Evolutionary conservation across 2,113 vertebrate species (phyloP), one percentile per base, ranked within the genome.

Genomic region (Apteryx mantelli): DNA sequence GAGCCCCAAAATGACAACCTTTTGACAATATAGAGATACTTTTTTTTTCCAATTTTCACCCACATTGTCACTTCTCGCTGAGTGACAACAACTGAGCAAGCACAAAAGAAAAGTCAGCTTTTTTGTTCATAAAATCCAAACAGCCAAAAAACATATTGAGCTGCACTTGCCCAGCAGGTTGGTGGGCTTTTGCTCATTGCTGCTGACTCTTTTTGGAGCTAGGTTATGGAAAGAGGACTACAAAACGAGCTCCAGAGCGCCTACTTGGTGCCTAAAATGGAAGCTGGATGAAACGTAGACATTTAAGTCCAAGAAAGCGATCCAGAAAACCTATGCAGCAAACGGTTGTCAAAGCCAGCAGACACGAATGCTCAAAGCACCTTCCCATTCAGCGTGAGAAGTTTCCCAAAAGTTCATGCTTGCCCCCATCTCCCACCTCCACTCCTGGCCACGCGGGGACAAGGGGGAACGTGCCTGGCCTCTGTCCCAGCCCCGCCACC

Each of bases 211-310:
- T 95, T 88, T 71, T 61, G 13, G 52, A 95, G 80, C 6, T 89
- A 13, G 5, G 3, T 61, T 79, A 55, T 22, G 36, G n/a, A 82
- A 56, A 69, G 11, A 84, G 10, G 36, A 74, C 52, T 82, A 17
- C 11, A 52, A 60, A n/a, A 91, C n/a, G 46, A 89, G 34, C 86
- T 81, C 50, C 80, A 81, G 73, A 76, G 81, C 0, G 4, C 74
- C 81, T 91, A 65, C 84, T 95, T 85, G 26, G 17, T 89, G 84
- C 63, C 38, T 87, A 71, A 95, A 95, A 87, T 82, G 87, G 84
- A 88, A 91, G 24, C 2, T 91, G 81, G 74, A 89, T 85, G 56
- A 85, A 92, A 91, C 0, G 6, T 22, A 78, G 50, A n/a, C 38
- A 76, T 22, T 48, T 25, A 91, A 89, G 32, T 89, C 61, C 89